phyloP scores from a whole-genome alignment of 2,888 invertebrate genomes.

The Plebejus anna region DNA sequence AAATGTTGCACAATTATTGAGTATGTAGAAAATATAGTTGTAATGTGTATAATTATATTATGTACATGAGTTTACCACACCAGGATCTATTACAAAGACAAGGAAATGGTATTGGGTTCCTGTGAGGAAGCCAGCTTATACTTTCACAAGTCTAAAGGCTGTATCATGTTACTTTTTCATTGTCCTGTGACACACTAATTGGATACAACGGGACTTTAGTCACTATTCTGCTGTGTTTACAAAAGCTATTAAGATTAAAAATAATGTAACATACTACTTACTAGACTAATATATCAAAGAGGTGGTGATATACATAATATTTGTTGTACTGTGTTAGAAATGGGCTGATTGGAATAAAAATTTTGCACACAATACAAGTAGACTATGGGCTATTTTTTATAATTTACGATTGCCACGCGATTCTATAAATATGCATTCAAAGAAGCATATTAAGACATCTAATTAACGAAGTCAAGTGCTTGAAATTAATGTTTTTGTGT shows the following conservation, averaged over 20 bases:
- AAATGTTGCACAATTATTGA: neutral
- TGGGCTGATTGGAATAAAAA: no score
- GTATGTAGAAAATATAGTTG: neutral
- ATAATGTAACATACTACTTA: neutral
- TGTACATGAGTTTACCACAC: neutral
- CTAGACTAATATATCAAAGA: no score
- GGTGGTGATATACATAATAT: no score
- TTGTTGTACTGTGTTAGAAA: no score
- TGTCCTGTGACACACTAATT: constrained; percentile 28
- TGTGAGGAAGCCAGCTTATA: constrained; percentile 18
- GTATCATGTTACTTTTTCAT: constrained; percentile 26
- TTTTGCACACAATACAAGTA: no score
- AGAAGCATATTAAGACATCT: no score
- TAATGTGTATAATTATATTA: constrained; percentile 1
- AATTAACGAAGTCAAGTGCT: neutral
- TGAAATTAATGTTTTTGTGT: neutral
- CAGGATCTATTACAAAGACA: constrained; percentile 7
- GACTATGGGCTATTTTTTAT: no score
- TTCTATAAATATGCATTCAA: no score
- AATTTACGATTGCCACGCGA: no score
- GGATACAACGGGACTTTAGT: constrained; percentile 16
- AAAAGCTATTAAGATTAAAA: neutral
- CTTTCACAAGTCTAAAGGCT: constrained; percentile 18
- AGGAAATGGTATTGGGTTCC: constrained; percentile 17
- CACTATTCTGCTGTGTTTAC: neutral